These are phyloP conservation scores for Hiodon tergisus DNA, from an alignment of 2,113 vertebrate genomes.

Conservation along the genomic window DNA sequence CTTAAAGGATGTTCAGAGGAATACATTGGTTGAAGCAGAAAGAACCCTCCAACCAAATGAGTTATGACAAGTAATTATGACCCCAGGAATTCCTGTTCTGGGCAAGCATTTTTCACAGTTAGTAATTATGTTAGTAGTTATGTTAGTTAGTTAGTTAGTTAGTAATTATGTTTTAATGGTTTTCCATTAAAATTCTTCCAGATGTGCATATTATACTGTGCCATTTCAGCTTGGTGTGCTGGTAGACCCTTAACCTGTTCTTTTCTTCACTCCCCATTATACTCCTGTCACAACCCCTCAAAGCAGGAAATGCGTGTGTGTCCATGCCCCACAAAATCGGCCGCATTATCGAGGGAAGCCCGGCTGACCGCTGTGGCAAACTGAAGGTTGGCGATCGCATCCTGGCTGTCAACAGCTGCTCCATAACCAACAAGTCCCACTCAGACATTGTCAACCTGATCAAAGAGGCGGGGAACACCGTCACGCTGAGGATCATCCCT, in stretches of 20 bases:
- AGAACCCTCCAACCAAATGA: too few species aligned
- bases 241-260: slow-evolving; percentile 79
- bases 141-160: too few species aligned
- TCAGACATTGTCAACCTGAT: slow-evolving; percentile 99
- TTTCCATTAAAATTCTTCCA: slow-evolving; percentile 17
- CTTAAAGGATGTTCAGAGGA: not conserved
- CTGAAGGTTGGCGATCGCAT: slow-evolving; percentile 98
- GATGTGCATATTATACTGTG: slow-evolving; percentile 64
- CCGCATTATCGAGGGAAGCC: slow-evolving; percentile 98
- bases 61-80: too few species aligned
- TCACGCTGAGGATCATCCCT: slow-evolving; percentile 95
- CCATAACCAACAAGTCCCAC: slow-evolving; percentile 99
- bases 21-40: not conserved
- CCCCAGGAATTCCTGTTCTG: slow-evolving; percentile 10
- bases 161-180: too few species aligned
- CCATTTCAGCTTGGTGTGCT: slow-evolving; percentile 77
- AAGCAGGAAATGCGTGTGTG: slow-evolving; percentile 99
- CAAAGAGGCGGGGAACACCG: slow-evolving; percentile 98
- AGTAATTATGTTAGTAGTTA: too few species aligned
- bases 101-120: slow-evolving; percentile 59
- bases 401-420: slow-evolving; percentile 92
- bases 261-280: slow-evolving; percentile 73
- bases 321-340: slow-evolving; percentile 99
- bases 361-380: slow-evolving; percentile 96
- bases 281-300: slow-evolving; percentile 54